Percentiles rank a stretch among this genome's conserved stretches.
Evolutionary conservation across 2,797 vertebrate genomes (phyloP).

Genomic region (Chaunax sp.): DNA sequence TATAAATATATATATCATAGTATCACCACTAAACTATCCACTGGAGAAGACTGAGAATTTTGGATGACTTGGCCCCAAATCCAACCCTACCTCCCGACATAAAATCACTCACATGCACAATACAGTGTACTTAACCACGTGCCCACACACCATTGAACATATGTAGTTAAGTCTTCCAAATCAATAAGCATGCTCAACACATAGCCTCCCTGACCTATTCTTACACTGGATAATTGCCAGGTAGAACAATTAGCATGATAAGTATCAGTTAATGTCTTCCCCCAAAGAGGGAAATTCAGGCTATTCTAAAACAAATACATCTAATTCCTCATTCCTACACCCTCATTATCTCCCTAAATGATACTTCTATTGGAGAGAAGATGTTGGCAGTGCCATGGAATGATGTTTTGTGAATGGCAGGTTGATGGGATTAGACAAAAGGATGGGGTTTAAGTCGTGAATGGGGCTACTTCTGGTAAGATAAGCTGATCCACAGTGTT

Average conservation of each 20-base stretch:
- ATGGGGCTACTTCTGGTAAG: constrained; percentile 56
- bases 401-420: constrained; percentile 69
- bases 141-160: constrained; percentile 49
- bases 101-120: constrained; percentile 34
- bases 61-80: constrained; percentile 20
- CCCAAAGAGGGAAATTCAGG: constrained; percentile 52
- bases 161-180: constrained; percentile 64
- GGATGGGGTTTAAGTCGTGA: constrained; percentile 47
- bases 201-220: constrained; percentile 45
- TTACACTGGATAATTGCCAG: constrained; percentile 66
- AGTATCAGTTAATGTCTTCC: constrained; percentile 70
- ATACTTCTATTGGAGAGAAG: constrained; percentile 62
- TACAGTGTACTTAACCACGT: constrained; percentile 29
- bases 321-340: constrained; percentile 72
- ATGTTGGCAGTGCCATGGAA: constrained; percentile 45
- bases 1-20: too few relatives aligned
- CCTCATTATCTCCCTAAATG: constrained; percentile 73
- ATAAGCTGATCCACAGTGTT: constrained; percentile 70
- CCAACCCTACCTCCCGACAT: constrained; percentile 26
- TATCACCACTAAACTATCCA: constrained; percentile 43
- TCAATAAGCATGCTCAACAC: constrained; percentile 64
- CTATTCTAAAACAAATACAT: constrained; percentile 67
- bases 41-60: constrained; percentile 42
- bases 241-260: constrained; percentile 77
- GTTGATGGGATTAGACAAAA: constrained; percentile 73